Evolutionary conservation across 2,113 vertebrate species (phyloP).

Genomic region (Grallaria varia): DNA sequence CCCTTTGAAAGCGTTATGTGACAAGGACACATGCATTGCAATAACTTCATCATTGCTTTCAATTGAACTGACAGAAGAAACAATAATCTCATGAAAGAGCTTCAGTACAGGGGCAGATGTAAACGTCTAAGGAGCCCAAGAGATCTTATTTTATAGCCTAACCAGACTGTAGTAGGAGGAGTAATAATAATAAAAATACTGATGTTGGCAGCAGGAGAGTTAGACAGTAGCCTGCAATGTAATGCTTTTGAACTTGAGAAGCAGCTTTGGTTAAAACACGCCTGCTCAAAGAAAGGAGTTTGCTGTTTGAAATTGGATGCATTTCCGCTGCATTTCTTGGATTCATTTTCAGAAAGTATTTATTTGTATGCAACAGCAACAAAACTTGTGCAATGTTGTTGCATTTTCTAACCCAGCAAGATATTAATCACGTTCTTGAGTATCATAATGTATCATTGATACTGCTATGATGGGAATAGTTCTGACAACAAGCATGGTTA

Average conservation of each 20-base stretch:
- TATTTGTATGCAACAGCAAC: background rate
- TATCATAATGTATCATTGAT: background rate
- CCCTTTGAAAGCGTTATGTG: background rate
- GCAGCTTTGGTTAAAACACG: background rate
- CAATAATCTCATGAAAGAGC: background rate
- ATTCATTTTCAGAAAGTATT: background rate
- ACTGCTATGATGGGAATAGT: background rate
- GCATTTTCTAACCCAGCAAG: background rate
- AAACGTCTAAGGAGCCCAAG: background rate
- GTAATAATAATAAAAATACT: conserved; percentile 23
- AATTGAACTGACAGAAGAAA: background rate
- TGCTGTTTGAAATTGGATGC: background rate
- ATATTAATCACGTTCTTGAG: background rate
- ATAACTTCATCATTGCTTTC: background rate
- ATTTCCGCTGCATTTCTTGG: background rate
- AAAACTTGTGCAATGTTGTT: background rate
- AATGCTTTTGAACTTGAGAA: conserved; percentile 5
- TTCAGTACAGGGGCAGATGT: conserved; percentile 15
- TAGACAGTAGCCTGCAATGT: background rate
- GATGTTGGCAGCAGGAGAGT: background rate
- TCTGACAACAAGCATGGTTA: background rate
- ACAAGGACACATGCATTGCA: background rate
- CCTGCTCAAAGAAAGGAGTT: background rate
- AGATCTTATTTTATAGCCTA: conserved; percentile 26
- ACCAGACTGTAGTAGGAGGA: background rate